Percentiles rank a stretch among this genome's conserved stretches.
Evolutionary conservation across 1,140 invertebrate genomes (phyloP).

Genomic region (Zaprionus nigranus): DNA sequence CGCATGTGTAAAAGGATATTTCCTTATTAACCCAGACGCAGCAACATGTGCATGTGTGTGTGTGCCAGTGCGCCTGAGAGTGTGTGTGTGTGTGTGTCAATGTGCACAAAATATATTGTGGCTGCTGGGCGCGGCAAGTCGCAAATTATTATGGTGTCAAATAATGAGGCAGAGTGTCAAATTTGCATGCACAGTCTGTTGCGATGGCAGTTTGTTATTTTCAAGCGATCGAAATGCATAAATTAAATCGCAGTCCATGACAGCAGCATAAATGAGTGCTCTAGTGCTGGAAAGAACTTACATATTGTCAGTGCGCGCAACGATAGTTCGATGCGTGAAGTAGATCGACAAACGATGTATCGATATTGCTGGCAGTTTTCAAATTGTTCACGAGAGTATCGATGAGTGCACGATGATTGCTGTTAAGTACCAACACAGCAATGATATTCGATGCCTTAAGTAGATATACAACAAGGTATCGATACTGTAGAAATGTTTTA

Average conservation of each 20-base stretch:
- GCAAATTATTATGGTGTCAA: slow-evolving; percentile 77
- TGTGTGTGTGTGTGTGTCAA: slow-evolving; percentile 9
- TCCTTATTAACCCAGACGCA: slow-evolving; percentile 74
- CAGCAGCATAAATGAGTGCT: not conserved
- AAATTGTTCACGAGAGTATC: no score
- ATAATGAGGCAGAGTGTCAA: slow-evolving; percentile 80
- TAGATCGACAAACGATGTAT: not conserved
- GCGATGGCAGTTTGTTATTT: slow-evolving; percentile 67
- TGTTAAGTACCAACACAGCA: no score
- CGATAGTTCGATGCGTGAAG: not conserved
- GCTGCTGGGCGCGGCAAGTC: slow-evolving; percentile 25
- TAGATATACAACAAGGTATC: no score
- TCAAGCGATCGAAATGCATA: slow-evolving; percentile 62
- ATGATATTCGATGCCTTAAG: no score
- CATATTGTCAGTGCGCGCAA: not conserved
- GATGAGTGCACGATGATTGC: no score
- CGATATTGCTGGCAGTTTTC: not conserved
- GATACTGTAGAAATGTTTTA: no score
- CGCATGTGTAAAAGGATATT: slow-evolving; percentile 83
- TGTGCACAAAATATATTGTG: slow-evolving; percentile 48
- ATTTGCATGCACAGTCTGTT: slow-evolving; percentile 76
- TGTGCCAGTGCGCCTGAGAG: no score
- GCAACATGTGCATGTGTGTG: slow-evolving; percentile 7
- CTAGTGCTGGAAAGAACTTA: not conserved
- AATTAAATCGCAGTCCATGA: slow-evolving; percentile 72